phyloP scores from a whole-genome alignment of 2,797 vertebrate genomes.

The Onychomys arenicola region DNA sequence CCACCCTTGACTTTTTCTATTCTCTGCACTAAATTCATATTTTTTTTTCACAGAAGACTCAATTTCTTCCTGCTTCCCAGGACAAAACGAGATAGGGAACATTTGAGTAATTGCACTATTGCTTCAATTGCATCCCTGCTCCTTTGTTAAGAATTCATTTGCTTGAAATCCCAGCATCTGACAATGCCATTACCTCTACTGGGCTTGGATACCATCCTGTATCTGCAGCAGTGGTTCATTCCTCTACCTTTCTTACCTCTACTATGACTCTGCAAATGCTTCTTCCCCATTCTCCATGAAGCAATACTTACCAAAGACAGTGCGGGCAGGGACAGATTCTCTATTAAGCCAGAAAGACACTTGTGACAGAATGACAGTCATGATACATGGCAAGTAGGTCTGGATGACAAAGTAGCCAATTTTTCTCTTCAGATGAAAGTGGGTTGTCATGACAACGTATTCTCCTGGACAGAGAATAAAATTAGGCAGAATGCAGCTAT shows the following conservation, averaged over 20 bases:
- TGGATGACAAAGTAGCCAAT: slow-evolving; percentile 99
- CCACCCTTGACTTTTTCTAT: background rate
- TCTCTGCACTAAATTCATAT: slow-evolving; percentile 14
- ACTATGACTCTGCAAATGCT: background rate
- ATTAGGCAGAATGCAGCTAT: slow-evolving; percentile 59
- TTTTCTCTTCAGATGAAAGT: slow-evolving; percentile 99
- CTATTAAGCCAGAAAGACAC: slow-evolving; percentile 99
- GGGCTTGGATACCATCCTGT: background rate
- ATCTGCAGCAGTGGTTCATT: background rate
- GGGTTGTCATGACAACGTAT: slow-evolving; percentile 99
- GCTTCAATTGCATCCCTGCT: background rate
- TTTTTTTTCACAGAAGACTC: slow-evolving; percentile 6
- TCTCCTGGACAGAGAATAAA: slow-evolving; percentile 91
- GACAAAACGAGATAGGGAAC: background rate
- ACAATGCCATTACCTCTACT: background rate
- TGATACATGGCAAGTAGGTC: slow-evolving; percentile 99
- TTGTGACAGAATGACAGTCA: slow-evolving; percentile 99
- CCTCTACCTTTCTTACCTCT: background rate
- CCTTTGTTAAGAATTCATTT: slow-evolving; percentile 15
- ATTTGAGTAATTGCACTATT: background rate
- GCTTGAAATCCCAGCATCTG: background rate
- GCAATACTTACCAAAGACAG: slow-evolving; percentile 95
- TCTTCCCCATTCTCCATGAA: background rate
- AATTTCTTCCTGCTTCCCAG: background rate
- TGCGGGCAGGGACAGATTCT: slow-evolving; percentile 98